Evolutionary conservation across 2,113 vertebrate genomes (phyloP).

Genomic region (Thamnophis sirtalis): DNA sequence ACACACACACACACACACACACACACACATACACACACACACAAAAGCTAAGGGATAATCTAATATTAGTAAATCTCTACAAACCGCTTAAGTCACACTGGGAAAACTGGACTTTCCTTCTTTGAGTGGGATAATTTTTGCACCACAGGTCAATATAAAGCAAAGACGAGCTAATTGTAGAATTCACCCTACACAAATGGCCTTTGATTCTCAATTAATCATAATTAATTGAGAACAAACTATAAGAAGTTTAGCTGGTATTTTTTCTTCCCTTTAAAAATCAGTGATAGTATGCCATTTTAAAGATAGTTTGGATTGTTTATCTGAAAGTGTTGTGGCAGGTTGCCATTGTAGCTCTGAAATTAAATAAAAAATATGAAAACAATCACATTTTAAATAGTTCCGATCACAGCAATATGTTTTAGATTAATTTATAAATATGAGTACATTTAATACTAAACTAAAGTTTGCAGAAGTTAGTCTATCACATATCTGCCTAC

Average conservation of each 20-base stretch:
- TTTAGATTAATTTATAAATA: conserved; percentile 80
- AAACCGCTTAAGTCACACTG: background rate
- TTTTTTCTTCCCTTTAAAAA: conserved; percentile 36
- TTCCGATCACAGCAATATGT: conserved; percentile 69
- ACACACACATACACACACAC: too few relatives aligned
- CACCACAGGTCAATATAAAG: conserved; percentile 61
- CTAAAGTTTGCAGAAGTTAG: conserved; percentile 69
- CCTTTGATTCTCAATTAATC: conserved; percentile 70
- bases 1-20: conserved; percentile 26
- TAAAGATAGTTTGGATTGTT: conserved; percentile 68
- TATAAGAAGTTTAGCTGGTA: conserved; percentile 53
- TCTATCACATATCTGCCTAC: conserved; percentile 66
- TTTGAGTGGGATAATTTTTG: background rate
- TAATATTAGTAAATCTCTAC: background rate
- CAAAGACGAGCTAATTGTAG: conserved; percentile 65
- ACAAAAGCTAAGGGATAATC: conserved; percentile 1
- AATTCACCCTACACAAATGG: conserved; percentile 73
- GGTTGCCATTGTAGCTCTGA: conserved; percentile 69
- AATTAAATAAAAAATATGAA: conserved; percentile 73
- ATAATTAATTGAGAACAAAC: conserved; percentile 51
- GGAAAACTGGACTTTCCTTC: background rate
- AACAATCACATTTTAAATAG: conserved; percentile 71
- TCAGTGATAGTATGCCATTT: conserved; percentile 59
- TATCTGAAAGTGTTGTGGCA: conserved; percentile 73
- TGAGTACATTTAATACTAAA: conserved; percentile 73